Evolutionary conservation across 2,113 vertebrate species (phyloP), one percentile per base, ranked within the genome.

Genomic region (Pseudopipra pipra): DNA sequence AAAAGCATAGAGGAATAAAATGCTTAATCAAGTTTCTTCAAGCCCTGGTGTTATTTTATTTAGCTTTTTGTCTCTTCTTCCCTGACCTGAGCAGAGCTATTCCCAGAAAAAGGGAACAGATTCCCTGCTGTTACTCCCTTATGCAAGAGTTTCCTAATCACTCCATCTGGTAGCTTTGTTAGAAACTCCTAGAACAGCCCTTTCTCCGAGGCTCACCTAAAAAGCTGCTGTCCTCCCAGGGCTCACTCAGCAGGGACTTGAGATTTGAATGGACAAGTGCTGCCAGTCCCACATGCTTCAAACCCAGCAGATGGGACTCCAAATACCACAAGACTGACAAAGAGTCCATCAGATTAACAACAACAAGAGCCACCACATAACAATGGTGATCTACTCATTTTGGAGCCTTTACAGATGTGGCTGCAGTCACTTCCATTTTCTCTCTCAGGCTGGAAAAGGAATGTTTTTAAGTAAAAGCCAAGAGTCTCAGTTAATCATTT

Each of bases 91-190:
- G 61, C 56, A 86, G 86, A 89, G 41, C 66, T 87, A 81, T 96
- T 95, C 88, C 96, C 92, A 92, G 88, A 89, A 90, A 93, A 80
- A 93, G 31, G 61, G 70, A 95, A 90, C 52, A 66, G 66, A 89
- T 87, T 94, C 90, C 93, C 82, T 83, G 74, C 91, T 94, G 90
- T 76, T 91, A 62, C 30, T 86, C 41, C 82, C 79, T 96, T 95
- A 93, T 90, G 85, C 95, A 95, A 95, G 65, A 89, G 68, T 96
- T 95, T 96, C 88, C 92, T 68, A 88, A 94, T 91, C 0, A 0
- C 44, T 88, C 82, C 83, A 56, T 93, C 93, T 94, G 90, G 90
- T 89, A 93, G 79, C 56, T 95, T 74, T 75, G 72, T 80, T 61
- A 72, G 2, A 17, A 86, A 87, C 79, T 96, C 75, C 68, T 44